Base-by-base conservation (phyloP, 2,888 invertebrate species). In the Corythucha ciliata region DNA sequence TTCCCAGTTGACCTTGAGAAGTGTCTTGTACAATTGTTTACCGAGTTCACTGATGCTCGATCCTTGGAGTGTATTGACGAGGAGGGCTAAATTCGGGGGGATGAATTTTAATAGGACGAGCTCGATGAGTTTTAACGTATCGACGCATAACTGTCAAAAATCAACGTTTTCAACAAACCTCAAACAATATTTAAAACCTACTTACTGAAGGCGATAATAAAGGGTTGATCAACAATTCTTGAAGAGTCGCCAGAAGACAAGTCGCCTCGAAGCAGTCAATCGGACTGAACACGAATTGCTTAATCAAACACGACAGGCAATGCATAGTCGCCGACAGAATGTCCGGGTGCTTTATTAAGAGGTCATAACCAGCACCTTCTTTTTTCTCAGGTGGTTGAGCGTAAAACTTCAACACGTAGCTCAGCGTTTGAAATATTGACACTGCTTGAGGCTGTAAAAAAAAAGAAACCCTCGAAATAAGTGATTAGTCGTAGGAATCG, bases 1-100 rank as follows among this genome's bases (percentile, higher is more conserved):
- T 66, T 87, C 86, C 88, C 87, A 88, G 42, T 78, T 72, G 3
- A 73, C 67, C 63, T 84, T 83, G 59, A 83, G 80, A 64, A 85
- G 70, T 63, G 83, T 79, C 65, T 75, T 75, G 44, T 75, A 76
- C 4, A 88, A 72, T 10, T 83, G 75, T 10, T 76, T 74, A 0
- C 81, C 83, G 7, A 86, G 67, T 53, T 77, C 74, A 54, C 78
- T 73, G 65, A 83, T 74, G 21, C 68, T 65, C 0, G 79, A 76
- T 2, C 79, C 79, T 2, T 76, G 73, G 45, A 78, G 71, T 16
- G 77, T 74, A 61, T 85, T 82, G 55, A 83, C 72, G 6, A 87
- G 69, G 22, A 87, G 66, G 0, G 81, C 84, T 62, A 87, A 73
- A 65, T 83, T 83, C 0, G 86, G 85, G 1, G 82, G 80, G 63